Evolutionary conservation across 2,888 invertebrate genomes (phyloP).

Genomic region (Pandemis heparana): DNA sequence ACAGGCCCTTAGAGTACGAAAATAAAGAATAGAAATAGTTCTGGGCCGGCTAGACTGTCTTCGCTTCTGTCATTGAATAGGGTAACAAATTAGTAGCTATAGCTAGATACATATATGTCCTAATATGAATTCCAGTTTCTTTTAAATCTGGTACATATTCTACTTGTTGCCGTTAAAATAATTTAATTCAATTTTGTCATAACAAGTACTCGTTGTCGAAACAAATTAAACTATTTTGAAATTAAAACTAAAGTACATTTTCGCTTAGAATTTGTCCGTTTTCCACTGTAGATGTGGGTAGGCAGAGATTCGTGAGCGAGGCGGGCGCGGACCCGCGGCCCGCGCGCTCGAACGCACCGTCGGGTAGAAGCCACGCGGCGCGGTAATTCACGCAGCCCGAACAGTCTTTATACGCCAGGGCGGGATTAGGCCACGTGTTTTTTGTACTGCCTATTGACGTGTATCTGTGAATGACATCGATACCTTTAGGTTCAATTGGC

Average conservation of each 20-base stretch:
- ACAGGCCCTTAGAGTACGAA: too few relatives aligned
- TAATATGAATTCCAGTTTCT: too few relatives aligned
- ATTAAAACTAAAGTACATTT: conserved; percentile 1
- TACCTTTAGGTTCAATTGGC: too few relatives aligned
- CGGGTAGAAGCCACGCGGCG: conserved; percentile 90
- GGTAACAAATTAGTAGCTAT: too few relatives aligned
- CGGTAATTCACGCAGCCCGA: conserved; percentile 83
- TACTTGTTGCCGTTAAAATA: not conserved
- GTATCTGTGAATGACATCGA: conserved; percentile 84
- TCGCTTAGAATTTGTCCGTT: conserved; percentile 7
- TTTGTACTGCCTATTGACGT: conserved; percentile 94
- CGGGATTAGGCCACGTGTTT: conserved; percentile 93
- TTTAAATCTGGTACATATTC: too few relatives aligned
- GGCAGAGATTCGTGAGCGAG: not conserved
- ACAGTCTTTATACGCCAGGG: conserved; percentile 83
- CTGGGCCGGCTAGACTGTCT: too few relatives aligned
- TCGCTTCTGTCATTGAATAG: too few relatives aligned
- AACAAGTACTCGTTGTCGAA: not conserved
- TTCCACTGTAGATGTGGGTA: not conserved
- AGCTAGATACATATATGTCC: too few relatives aligned
- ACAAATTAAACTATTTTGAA: not conserved
- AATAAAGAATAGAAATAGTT: too few relatives aligned
- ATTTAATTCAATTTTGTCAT: not conserved
- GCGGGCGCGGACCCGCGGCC: conserved; percentile 61
- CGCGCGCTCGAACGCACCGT: conserved; percentile 87